Evolutionary conservation across 1,140 invertebrate genomes (phyloP).

Genomic region (Probaryconus sp.): DNA sequence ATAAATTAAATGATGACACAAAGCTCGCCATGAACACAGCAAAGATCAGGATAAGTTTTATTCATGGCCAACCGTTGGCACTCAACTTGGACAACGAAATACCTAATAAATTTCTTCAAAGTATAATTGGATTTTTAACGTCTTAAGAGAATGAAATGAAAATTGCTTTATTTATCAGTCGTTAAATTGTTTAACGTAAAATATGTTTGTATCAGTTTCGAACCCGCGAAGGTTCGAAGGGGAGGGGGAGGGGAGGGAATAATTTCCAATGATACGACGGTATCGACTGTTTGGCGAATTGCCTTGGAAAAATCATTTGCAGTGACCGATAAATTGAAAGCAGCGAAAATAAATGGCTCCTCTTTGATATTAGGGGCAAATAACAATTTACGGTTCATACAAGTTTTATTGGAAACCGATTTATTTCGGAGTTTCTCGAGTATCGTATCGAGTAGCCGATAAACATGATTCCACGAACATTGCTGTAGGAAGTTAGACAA

Average conservation of each 20-base stretch:
- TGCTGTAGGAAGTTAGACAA: constrained; percentile 53
- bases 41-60: constrained; percentile 15
- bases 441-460: constrained; percentile 52
- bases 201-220: too few relatives aligned
- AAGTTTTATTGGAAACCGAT: constrained; percentile 61
- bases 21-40: constrained; percentile 10
- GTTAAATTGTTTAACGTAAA: too few relatives aligned
- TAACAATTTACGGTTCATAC: constrained; percentile 51
- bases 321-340: constrained; percentile 39
- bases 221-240: too few relatives aligned
- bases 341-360: constrained; percentile 40
- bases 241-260: too few relatives aligned
- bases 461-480: constrained; percentile 52
- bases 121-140: background rate
- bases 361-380: constrained; percentile 55
- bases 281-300: too few relatives aligned
- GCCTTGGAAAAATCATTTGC: constrained; percentile 46
- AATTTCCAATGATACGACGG: too few relatives aligned
- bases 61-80: constrained; percentile 18
- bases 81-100: background rate
- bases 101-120: background rate
- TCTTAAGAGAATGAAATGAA: too few relatives aligned
- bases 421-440: constrained; percentile 48
- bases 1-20: constrained; percentile 21
- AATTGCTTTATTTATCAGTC: too few relatives aligned